Conservation (phyloP, 2,888 invertebrate genomes). For the Cosmopolites sordidus region DNA sequence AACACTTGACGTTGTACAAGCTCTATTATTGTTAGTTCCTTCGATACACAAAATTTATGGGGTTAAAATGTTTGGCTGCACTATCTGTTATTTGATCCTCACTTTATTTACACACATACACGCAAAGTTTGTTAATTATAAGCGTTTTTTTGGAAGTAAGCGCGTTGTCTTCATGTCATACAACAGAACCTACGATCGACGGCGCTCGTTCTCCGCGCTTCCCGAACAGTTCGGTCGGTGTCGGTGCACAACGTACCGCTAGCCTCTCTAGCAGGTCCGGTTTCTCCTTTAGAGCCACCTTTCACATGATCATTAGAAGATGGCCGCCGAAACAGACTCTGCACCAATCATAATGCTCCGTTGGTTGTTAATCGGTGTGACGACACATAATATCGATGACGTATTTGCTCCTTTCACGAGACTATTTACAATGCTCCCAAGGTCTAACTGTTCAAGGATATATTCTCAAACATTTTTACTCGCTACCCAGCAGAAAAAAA, state of each 20-base stretch:
- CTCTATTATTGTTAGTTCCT: slow-evolving; percentile 38
- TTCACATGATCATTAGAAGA: slow-evolving; percentile 62
- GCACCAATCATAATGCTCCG: slow-evolving; percentile 46
- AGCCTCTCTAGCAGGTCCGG: slow-evolving; percentile 53
- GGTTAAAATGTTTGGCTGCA: slow-evolving; percentile 31
- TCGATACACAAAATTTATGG: slow-evolving; percentile 26
- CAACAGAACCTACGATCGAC: slow-evolving; percentile 31
- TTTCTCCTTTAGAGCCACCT: slow-evolving; percentile 39
- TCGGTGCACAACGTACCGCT: slow-evolving; percentile 48
- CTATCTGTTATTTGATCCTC: slow-evolving; percentile 30
- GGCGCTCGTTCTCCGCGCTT: slow-evolving; percentile 45
- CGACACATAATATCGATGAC: slow-evolving; percentile 47
- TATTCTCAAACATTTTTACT: slow-evolving; percentile 21
- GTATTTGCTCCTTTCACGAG: slow-evolving; percentile 45
- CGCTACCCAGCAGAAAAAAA: slow-evolving; percentile 4
- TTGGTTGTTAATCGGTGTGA: slow-evolving; percentile 41
- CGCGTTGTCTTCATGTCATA: slow-evolving; percentile 37
- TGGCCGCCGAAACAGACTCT: slow-evolving; percentile 53
- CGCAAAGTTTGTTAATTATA: slow-evolving; percentile 27
- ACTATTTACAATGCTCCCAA: slow-evolving; percentile 47
- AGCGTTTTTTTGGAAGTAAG: slow-evolving; percentile 35
- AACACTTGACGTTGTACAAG: slow-evolving; percentile 43
- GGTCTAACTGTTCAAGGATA: slow-evolving; percentile 44
- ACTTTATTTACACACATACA: slow-evolving; percentile 32
- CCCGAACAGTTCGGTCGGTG: slow-evolving; percentile 47